phyloP scores from a whole-genome alignment of 2,888 invertebrate species.

The Sylvicola cinctus region DNA sequence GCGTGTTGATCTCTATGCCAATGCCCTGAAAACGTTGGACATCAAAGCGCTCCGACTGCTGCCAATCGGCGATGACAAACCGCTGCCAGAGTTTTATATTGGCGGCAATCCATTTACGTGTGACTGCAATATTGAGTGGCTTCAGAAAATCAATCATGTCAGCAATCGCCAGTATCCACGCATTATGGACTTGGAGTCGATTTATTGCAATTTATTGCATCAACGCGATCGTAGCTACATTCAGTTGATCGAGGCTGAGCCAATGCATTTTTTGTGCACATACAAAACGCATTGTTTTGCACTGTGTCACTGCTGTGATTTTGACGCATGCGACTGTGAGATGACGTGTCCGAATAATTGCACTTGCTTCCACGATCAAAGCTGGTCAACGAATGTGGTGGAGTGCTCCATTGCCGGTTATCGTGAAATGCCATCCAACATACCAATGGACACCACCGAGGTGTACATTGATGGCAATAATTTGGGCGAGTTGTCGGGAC shows the following conservation, averaged over 20 bases:
- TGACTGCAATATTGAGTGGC: slow-evolving; percentile 91
- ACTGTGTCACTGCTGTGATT: too few relatives aligned
- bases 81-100: slow-evolving; percentile 77
- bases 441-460: slow-evolving; percentile 92
- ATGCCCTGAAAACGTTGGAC: slow-evolving; percentile 78
- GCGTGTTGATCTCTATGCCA: slow-evolving; percentile 79
- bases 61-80: slow-evolving; percentile 50
- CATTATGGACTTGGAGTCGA: slow-evolving; percentile 75
- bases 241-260: slow-evolving; percentile 68
- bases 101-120: slow-evolving; percentile 88
- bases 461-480: slow-evolving; percentile 84
- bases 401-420: slow-evolving; percentile 71
- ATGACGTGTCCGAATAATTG: slow-evolving; percentile 90
- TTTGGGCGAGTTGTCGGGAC: slow-evolving; percentile 67
- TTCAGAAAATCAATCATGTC: slow-evolving; percentile 68
- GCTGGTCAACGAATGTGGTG: slow-evolving; percentile 83
- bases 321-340: slow-evolving; percentile 95
- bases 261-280: slow-evolving; percentile 77
- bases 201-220: slow-evolving; percentile 72
- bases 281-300: slow-evolving; percentile 80
- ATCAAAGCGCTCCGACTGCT: slow-evolving; percentile 68
- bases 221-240: slow-evolving; percentile 67
- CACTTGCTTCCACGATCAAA: slow-evolving; percentile 85
- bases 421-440: slow-evolving; percentile 61
- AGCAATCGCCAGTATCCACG: slow-evolving; percentile 59